Base-by-base conservation (phyloP, 2,797 vertebrate genomes). In the Enteromius treurensis region DNA sequence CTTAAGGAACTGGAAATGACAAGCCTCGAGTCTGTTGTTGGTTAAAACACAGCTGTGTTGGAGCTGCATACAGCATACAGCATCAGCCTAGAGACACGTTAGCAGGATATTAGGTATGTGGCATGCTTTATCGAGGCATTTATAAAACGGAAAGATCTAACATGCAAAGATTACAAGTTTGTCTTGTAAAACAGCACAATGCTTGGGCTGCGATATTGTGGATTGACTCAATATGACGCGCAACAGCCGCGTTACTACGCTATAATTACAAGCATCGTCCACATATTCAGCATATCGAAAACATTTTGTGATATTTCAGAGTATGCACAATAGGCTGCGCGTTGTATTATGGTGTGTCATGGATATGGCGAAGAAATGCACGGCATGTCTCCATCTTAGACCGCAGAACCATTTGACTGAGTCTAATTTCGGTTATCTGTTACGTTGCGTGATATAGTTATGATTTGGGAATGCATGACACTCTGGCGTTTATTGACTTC, bases 1-100 rank as follows among this genome's bases (percentile, higher is more conserved):
- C 69, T 81, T 73, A 42, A 86, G 77, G 83, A 88, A 82, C 82
- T 86, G 80, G 51, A 64, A n/a, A 76, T 77, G 77, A 70, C 37
- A 21, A 80, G 55, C 77, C 21, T 67, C 80, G 70, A 76, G 58
- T 83, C 47, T 74, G 62, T 34, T 67, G 58, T 69, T 81, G 47
- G n/a, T 37, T 71, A 13, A 58, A 75, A 42, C 45, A 49, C 71
- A 29, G 80, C 71, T 53, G 71, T 45, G 15, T 34, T 55, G 9
- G 60, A 74, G 58, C 70, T 40, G 19, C 15, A 76, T 42, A 14
- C n/a, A 3, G 21, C 58, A 11, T 81, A 23, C 70, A 62, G 53
- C 68, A 80, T 23, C 13, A 34, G 13, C 69, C 40, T 53, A n/a
- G 21, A 62, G 26, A 42, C 6, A 10, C 5, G 17, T 60, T 19